A percentile compares a stretch with the other conserved stretches of the same genome.
Evolutionary conservation across 1,140 invertebrate genomes (phyloP).

Genomic region (Rhagoletis pomonella): DNA sequence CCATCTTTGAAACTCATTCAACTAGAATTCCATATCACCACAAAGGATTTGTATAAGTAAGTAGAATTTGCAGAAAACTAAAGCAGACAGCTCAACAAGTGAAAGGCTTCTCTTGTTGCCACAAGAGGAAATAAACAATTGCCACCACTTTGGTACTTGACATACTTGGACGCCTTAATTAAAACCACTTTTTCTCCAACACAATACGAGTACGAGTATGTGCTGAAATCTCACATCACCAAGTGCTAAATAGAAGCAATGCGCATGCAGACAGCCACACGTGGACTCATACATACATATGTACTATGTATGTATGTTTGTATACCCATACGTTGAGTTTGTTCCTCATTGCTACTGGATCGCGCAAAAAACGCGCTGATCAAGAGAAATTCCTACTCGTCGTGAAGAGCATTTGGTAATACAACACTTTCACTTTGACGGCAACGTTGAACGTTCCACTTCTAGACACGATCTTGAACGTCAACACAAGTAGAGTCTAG

Average conservation of each 20-base stretch:
- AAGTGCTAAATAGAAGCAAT: conserved; percentile 22
- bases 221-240: not conserved
- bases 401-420: conserved; percentile 40
- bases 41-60: not conserved
- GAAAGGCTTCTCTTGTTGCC: conserved; percentile 40
- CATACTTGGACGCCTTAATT: conserved; percentile 48
- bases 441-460: conserved; percentile 32
- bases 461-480: conserved; percentile 43
- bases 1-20: not conserved
- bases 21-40: not conserved
- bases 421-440: conserved; percentile 43
- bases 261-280: not conserved
- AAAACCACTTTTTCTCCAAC: conserved; percentile 35
- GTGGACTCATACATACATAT: not conserved
- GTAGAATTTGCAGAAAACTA: not conserved
- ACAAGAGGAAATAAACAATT: conserved; percentile 42
- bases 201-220: not conserved
- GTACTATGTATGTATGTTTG: not conserved
- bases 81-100: conserved; percentile 7
- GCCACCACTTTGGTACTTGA: conserved; percentile 32
- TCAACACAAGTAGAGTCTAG: conserved; percentile 15
- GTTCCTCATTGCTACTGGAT: not conserved
- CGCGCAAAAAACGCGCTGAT: conserved; percentile 1
- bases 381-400: conserved; percentile 45
- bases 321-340: not conserved